Conservation (phyloP, 1,140 invertebrate genomes). For the Trachymyrmex septentrionalis region DNA sequence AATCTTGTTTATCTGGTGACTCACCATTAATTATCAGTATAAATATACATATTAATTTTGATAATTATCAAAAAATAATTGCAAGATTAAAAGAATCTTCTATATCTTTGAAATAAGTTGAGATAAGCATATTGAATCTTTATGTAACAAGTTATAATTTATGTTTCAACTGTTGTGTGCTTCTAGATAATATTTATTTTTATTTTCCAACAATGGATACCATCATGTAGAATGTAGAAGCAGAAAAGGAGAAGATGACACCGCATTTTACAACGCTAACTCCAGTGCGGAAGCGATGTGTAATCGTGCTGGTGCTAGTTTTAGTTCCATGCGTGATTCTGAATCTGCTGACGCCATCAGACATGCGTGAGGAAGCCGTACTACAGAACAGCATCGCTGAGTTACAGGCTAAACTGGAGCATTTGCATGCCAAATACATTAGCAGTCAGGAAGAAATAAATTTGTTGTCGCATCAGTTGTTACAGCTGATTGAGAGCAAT, state of each 20-base stretch:
- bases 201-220: background rate
- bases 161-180: background rate
- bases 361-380: constrained; percentile 86
- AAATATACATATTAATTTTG: too few species aligned
- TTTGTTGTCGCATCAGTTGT: constrained; percentile 81
- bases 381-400: constrained; percentile 88
- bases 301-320: constrained; percentile 80
- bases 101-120: background rate
- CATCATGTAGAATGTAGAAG: constrained; percentile 76
- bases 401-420: constrained; percentile 88
- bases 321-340: constrained; percentile 81
- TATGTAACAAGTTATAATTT: background rate
- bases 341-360: constrained; percentile 81
- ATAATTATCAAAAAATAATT: too few species aligned
- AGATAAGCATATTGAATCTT: background rate
- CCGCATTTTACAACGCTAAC: constrained; percentile 80
- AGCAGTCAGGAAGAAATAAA: constrained; percentile 87
- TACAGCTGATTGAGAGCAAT: constrained; percentile 81
- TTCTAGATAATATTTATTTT: constrained; percentile 3
- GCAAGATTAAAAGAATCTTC: background rate
- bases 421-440: constrained; percentile 87
- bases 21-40: too few species aligned
- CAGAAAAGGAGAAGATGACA: constrained; percentile 74
- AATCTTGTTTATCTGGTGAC: too few species aligned
- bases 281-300: constrained; percentile 78